A percentile compares a stretch with the other conserved stretches of the same genome.
Evolutionary conservation across 2,888 invertebrate species (phyloP).

Genomic region (Leucoptera coffeella): DNA sequence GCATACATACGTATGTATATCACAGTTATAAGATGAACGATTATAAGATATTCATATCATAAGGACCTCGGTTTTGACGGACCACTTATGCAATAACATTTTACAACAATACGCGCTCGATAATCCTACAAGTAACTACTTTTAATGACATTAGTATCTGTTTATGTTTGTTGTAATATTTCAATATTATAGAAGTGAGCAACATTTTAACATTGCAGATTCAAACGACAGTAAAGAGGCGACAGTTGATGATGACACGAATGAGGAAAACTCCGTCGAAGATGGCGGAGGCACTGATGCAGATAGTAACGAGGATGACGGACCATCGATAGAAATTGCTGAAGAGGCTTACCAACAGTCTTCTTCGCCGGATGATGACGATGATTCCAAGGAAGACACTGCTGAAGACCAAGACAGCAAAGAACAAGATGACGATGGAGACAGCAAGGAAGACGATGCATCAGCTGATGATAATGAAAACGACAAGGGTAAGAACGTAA

Average conservation of each 20-base stretch:
- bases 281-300: constrained; percentile 17
- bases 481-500: constrained; percentile 41
- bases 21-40: no score
- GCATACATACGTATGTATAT: no score
- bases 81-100: no score
- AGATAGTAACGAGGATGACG: constrained; percentile 23
- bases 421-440: constrained; percentile 20
- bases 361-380: constrained; percentile 16
- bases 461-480: constrained; percentile 40
- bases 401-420: constrained; percentile 13
- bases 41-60: no score
- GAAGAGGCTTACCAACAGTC: constrained; percentile 40
- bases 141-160: neutral
- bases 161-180: no score
- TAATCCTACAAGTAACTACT: no score
- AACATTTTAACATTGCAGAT: no score
- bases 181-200: no score
- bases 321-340: constrained; percentile 35
- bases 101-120: no score
- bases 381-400: constrained; percentile 6
- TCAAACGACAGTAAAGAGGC: constrained; percentile 47
- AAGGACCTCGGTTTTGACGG: no score
- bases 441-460: constrained; percentile 32
- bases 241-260: constrained; percentile 32
- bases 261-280: constrained; percentile 32